Evolutionary conservation across 1,140 invertebrate species (phyloP).

Genomic region (Xylocopa sonorina): DNA sequence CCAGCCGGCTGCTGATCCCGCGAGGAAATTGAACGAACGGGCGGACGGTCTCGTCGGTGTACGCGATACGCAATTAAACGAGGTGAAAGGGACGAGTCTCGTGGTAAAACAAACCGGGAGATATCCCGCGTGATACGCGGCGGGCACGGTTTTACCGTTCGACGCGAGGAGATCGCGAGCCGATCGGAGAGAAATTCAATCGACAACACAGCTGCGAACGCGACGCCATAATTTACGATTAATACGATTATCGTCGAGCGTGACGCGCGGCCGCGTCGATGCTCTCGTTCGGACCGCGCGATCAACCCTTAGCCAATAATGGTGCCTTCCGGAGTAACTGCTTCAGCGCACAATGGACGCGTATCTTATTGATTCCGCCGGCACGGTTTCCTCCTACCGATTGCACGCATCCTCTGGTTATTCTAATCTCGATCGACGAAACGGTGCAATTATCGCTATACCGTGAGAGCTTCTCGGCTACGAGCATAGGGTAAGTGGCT

Average conservation of each 20-base stretch:
- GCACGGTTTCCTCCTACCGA: not conserved
- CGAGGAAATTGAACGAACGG: slow-evolving; percentile 30
- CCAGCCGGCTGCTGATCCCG: not conserved
- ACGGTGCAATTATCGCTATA: not conserved
- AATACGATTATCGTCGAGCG: slow-evolving; percentile 22
- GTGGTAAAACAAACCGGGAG: not conserved
- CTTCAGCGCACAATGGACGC: not conserved
- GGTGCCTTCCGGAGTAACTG: not conserved
- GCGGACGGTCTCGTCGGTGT: not conserved
- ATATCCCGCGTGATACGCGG: not conserved
- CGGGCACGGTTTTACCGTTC: not conserved
- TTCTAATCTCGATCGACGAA: not conserved
- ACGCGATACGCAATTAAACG: slow-evolving; percentile 21
- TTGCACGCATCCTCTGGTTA: not conserved
- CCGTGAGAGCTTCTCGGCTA: not conserved
- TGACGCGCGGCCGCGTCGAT: slow-evolving; percentile 10
- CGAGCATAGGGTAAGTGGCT: no score
- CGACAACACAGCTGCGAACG: not conserved
- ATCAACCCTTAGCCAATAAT: slow-evolving; percentile 9
- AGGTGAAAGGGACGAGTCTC: slow-evolving; percentile 1
- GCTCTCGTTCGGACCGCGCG: not conserved
- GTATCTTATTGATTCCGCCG: not conserved
- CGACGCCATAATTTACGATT: slow-evolving; percentile 15
- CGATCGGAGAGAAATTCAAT: slow-evolving; percentile 15
- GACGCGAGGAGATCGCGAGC: not conserved